Conservation (phyloP, 2,888 invertebrate species). For the Polylopha cassiicola region DNA sequence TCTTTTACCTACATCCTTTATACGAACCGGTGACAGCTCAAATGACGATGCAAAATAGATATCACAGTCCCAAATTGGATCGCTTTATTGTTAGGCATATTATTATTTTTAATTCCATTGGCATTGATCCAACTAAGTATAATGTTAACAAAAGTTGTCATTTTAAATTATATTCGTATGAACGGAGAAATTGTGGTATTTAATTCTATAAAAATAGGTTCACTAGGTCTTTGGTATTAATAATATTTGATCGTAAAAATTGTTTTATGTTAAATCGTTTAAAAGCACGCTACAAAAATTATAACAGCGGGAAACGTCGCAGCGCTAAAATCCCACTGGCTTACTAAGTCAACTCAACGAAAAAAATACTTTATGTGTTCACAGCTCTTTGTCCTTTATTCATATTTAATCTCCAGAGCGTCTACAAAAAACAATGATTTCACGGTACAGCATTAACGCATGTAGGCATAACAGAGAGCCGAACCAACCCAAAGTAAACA, state of each 20-base stretch:
- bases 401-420: conserved; percentile 70
- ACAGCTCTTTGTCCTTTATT: conserved; percentile 68
- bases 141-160: conserved; percentile 10
- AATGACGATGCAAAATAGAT: conserved; percentile 22
- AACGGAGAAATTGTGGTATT: not conserved
- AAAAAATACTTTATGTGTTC: conserved; percentile 60
- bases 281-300: conserved; percentile 40
- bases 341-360: conserved; percentile 56
- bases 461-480: conserved; percentile 72
- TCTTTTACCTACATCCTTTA: conserved; percentile 22
- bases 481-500: conserved; percentile 68
- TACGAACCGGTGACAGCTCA: conserved; percentile 25
- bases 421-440: conserved; percentile 75
- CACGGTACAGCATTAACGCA: conserved; percentile 75
- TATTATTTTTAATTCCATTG: no score
- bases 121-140: no score
- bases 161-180: conserved; percentile 1
- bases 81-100: conserved; percentile 12
- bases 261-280: conserved; percentile 8
- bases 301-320: conserved; percentile 47
- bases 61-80: conserved; percentile 16
- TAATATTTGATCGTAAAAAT: conserved; percentile 14
- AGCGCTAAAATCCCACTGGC: conserved; percentile 58
- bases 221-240: no score
- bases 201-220: not conserved